A percentile compares a stretch with the other conserved stretches of the same genome.
These are phyloP conservation scores for Tylochromis polylepis DNA, from an alignment of 2,113 vertebrate genomes.

Conservation along the genomic window DNA sequence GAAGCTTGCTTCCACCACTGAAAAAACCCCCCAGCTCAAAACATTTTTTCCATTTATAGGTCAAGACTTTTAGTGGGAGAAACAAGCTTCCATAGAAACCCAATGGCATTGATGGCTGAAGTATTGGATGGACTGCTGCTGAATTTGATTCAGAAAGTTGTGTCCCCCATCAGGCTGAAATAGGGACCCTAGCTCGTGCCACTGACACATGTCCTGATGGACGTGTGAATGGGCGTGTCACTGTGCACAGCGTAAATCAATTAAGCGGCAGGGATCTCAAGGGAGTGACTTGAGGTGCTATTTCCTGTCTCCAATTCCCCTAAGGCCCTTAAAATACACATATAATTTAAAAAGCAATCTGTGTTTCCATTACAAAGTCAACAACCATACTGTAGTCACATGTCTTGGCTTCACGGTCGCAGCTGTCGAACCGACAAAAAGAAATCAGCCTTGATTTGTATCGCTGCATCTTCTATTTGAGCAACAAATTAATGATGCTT, in stretches of 20 bases:
- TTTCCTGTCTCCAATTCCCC: slow-evolving; percentile 38
- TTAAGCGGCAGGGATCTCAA: slow-evolving; percentile 46
- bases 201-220: slow-evolving; percentile 25
- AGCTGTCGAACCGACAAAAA: neutral
- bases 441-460: neutral
- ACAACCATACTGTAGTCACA: neutral
- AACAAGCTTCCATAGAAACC: neutral
- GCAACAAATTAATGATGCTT: slow-evolving; percentile 9
- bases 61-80: neutral
- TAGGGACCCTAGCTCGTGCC: neutral
- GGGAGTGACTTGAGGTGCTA: slow-evolving; percentile 9
- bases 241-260: slow-evolving; percentile 68
- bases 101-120: neutral
- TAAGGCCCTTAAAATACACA: slow-evolving; percentile 50
- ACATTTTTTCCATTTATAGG: neutral
- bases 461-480: neutral
- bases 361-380: slow-evolving; percentile 31
- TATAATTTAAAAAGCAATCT: slow-evolving; percentile 57
- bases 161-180: neutral
- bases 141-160: neutral
- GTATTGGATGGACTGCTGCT: neutral
- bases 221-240: slow-evolving; percentile 52
- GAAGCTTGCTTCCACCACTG: neutral
- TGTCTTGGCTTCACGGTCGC: neutral
- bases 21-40: neutral